Conservation (phyloP, 2,888 invertebrate genomes). For the Tupiocoris notatus region DNA sequence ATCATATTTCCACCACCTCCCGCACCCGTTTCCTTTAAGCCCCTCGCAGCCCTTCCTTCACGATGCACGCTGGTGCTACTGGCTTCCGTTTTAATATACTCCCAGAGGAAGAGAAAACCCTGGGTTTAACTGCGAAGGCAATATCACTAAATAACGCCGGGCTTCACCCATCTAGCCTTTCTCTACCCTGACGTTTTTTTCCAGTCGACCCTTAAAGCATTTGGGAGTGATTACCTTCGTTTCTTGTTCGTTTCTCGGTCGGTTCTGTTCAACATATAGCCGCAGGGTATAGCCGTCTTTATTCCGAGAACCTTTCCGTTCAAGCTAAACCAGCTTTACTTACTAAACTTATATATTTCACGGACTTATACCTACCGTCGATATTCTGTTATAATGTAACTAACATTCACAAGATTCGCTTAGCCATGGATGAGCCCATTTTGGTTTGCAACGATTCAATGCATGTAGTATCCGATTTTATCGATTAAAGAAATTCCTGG, state of each 20-base stretch:
- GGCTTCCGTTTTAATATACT: conserved; percentile 21
- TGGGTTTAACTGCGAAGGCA: conserved; percentile 22
- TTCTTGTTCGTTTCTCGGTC: neutral
- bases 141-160: conserved; percentile 23
- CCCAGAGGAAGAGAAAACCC: conserved; percentile 7
- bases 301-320: neutral
- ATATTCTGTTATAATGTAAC: too few species aligned
- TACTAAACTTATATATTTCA: too few species aligned
- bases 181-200: neutral
- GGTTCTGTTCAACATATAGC: neutral
- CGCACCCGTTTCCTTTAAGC: neutral
- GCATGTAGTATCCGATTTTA: too few species aligned
- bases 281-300: neutral
- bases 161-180: neutral
- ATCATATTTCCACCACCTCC: neutral
- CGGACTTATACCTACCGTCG: too few species aligned
- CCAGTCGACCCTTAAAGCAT: neutral
- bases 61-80: neutral
- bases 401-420: too few species aligned
- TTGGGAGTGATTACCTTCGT: neutral
- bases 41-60: neutral
- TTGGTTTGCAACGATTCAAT: too few species aligned
- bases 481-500: too few species aligned
- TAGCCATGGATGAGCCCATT: too few species aligned
- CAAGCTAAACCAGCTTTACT: neutral